These are phyloP conservation scores for Chinchilla lanigera DNA, from an alignment of 2,113 vertebrate genomes.

Conservation along the genomic window DNA sequence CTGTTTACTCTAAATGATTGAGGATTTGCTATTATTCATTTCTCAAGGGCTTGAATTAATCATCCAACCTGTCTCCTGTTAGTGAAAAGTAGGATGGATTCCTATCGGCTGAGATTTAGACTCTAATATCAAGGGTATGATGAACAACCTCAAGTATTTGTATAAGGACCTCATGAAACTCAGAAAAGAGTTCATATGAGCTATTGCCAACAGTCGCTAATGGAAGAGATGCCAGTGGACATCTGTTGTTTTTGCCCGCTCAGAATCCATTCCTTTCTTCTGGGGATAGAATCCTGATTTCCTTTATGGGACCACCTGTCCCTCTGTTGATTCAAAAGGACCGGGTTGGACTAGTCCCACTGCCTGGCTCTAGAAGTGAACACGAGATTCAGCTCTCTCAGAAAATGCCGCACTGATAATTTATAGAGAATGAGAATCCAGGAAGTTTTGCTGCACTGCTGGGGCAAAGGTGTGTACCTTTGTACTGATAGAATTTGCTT, in stretches of 20 bases:
- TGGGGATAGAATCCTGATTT: neutral
- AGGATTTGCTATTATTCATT: neutral
- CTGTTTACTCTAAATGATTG: neutral
- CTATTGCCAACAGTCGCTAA: neutral
- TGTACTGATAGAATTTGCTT: neutral
- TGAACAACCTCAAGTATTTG: neutral
- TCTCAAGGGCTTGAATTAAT: neutral
- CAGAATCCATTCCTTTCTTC: neutral
- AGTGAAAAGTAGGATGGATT: neutral
- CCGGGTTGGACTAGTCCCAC: neutral
- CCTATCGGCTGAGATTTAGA: neutral
- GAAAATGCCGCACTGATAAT: neutral
- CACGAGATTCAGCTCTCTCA: neutral
- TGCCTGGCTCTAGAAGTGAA: neutral
- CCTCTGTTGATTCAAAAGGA: neutral
- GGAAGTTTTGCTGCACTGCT: neutral
- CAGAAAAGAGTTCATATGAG: neutral
- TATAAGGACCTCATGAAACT: neutral
- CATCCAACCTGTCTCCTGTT: neutral
- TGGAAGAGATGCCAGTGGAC: neutral
- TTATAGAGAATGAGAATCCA: neutral
- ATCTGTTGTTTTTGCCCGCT: neutral
- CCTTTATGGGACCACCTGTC: neutral
- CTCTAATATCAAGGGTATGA: neutral
- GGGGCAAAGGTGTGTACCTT: neutral